A percentile compares a stretch with the other conserved stretches of the same genome.
Conservation (phyloP, 1,140 invertebrate genomes). For the Zaprionus africanus region DNA sequence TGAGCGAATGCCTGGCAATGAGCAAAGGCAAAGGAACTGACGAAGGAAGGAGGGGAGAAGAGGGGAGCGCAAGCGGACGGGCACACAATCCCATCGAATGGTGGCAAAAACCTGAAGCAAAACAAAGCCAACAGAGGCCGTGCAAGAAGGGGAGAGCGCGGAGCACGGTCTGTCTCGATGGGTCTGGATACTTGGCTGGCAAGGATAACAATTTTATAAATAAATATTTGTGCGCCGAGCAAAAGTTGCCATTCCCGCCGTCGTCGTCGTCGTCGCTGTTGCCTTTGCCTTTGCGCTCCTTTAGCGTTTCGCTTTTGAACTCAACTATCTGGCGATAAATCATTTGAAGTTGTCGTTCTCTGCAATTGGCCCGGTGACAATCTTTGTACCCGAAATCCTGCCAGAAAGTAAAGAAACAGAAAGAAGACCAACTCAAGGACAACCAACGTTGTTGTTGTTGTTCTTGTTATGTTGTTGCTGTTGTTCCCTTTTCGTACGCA, state of each 20-base stretch:
- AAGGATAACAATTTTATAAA: conserved; percentile 83
- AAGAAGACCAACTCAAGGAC: conserved; percentile 42
- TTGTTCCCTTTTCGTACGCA: conserved; percentile 54
- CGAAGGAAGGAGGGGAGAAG: not conserved
- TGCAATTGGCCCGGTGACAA: conserved; percentile 80
- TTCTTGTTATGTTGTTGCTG: conserved; percentile 6
- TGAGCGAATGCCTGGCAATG: conserved; percentile 82
- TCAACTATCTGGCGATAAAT: conserved; percentile 82
- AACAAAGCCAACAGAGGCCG: conserved; percentile 26
- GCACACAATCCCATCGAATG: conserved; percentile 27
- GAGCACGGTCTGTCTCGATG: conserved; percentile 3
- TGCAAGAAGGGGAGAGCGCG: not conserved
- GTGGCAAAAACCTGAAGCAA: conserved; percentile 51
- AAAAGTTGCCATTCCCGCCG: conserved; percentile 37
- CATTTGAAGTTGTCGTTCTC: conserved; percentile 74
- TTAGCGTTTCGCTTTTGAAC: conserved; percentile 78
- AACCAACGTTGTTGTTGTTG: conserved; percentile 22
- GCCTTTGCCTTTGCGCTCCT: conserved; percentile 28
- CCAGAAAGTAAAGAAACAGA: conserved; percentile 6
- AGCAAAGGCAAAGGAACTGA: conserved; percentile 44
- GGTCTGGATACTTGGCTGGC: conserved; percentile 31
- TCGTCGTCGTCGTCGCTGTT: not conserved
- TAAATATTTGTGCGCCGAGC: conserved; percentile 77
- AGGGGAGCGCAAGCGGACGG: not conserved
- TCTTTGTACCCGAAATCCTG: conserved; percentile 44